A percentile compares a stretch with the other conserved stretches of the same genome.
Evolutionary conservation across 2,113 vertebrate genomes (phyloP).

Genomic region (Cettia cetti): DNA sequence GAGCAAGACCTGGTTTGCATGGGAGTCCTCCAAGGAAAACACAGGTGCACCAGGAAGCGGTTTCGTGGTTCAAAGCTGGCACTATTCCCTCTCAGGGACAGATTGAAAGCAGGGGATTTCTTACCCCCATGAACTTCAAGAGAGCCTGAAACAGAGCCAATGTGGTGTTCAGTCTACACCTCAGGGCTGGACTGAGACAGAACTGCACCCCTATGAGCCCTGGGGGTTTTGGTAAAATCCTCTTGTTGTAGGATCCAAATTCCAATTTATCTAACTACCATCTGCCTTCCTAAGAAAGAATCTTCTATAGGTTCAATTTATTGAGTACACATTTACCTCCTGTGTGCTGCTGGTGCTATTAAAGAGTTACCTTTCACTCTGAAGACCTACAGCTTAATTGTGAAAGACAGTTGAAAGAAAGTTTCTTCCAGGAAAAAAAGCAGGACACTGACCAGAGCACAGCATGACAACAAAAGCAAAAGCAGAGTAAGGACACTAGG

Average conservation of each 20-base stretch:
- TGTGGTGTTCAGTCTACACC: background rate
- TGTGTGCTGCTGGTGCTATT: background rate
- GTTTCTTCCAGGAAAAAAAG: background rate
- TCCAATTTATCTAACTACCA: background rate
- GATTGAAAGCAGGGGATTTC: background rate
- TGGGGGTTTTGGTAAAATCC: background rate
- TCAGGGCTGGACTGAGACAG: background rate
- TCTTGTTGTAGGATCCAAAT: background rate
- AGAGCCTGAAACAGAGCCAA: background rate
- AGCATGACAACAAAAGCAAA: background rate
- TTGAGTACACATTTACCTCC: background rate
- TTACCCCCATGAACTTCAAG: background rate
- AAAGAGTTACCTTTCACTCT: background rate
- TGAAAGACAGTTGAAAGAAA: background rate
- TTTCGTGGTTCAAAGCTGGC: background rate
- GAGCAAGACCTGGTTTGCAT: background rate
- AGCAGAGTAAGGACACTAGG: background rate
- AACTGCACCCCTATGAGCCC: background rate
- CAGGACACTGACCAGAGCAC: background rate
- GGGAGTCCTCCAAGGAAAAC: constrained; percentile 34
- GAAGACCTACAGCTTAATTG: background rate
- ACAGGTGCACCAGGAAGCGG: background rate
- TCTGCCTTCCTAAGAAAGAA: background rate
- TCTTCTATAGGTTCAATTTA: background rate
- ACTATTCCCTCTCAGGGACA: background rate